Evolutionary conservation across 1,140 invertebrate species (phyloP), one percentile per base, ranked within the genome.

Genomic region (Kradibia gibbosae): DNA sequence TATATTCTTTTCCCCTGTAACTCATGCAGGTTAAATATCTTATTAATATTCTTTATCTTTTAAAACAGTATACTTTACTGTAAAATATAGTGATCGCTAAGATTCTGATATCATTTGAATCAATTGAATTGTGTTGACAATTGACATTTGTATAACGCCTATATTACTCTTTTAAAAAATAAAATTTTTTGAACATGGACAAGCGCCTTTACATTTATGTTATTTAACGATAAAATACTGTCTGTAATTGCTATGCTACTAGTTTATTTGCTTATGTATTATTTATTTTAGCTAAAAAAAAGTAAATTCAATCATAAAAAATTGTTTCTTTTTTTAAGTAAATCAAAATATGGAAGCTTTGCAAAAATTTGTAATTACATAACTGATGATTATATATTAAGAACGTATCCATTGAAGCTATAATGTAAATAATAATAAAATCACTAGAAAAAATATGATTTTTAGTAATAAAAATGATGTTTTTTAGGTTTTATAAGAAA

Each of bases 1-100:
- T 76, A 36, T 75, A 85, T 77, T 45, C 73, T 48, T 82, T 84
- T 48, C 70, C 34, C 78, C 65, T 71, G 70, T 85, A 75, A 83
- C 75, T 83, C 79, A 79, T 84, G 83, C 34, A 25, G 39, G 1
- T 31, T 53, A 22, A 8, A 34, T 73, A 20, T 74, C 22, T 53
- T 28, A 7, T 70, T 50, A 75, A 75, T 78, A n/a, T 65, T 73
- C 50, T 60, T 53, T 31, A 48, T 15, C 1, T 13, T 25, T 13
- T 22, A 31, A 17, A 48, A 39, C 36, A 28, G 13, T 36, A 28
- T 81, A 70, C 55, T 72, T 53, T 25, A 8, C 48, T 62, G 20
- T 39, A 60, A 20, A 36, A 55, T 39, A 55, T 80, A 36, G 65
- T 72, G 73, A 73, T 83, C 80, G 67, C 70, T 80, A 60, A 60